Evolutionary conservation across 2,888 invertebrate genomes (phyloP), one percentile per base, ranked within the genome.

Genomic region (Rotaria magnacalcarata): DNA sequence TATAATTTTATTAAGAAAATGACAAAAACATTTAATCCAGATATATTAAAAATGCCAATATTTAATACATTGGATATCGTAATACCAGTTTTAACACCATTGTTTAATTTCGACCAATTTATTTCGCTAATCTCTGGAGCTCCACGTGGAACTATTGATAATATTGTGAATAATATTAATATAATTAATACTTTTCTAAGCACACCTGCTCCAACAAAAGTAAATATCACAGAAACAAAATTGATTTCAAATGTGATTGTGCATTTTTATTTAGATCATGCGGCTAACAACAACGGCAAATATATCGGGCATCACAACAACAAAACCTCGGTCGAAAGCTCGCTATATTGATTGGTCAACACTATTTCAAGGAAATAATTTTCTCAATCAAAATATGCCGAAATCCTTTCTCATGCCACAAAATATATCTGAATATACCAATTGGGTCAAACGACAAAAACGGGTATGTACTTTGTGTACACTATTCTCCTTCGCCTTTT

Each of bases 101-200:
- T 80, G n/a, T 24, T 80, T 10, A 80, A 80, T 80, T 47, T 80
- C 11, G 80, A 80, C 24, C 43, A 80, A n/a, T 3, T 80, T 43
- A 19, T 80, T 47, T 80, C 80, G 2, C 10, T 47, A 1, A n/a
- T 80, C 0, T 47, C 80, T 43, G 80, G 80, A 11, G 47, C 47
- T 24, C 80, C 80, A 80, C 80, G 47, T 47, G 80, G 80, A 47
- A 80, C 80, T 47, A 47, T 80, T 80, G 80, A 80, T 80, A 80
- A 80, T 80, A 47, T 80, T 47, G n/a, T 80, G 0, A 80, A 47
- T 47, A 80, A 47, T 80, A 7, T 80, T 8, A 47, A 80, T 80
- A 47, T 47, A 80, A n/a, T 80, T 5, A 80, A 80, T 80, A 80
- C 24, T 80, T 47, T 80, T 10, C 7, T 80, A n/a, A n/a, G 47